A percentile compares a stretch with the other conserved stretches of the same genome.
Conservation (phyloP, 2,113 vertebrate genomes). For the Takifugu bimaculatus region DNA sequence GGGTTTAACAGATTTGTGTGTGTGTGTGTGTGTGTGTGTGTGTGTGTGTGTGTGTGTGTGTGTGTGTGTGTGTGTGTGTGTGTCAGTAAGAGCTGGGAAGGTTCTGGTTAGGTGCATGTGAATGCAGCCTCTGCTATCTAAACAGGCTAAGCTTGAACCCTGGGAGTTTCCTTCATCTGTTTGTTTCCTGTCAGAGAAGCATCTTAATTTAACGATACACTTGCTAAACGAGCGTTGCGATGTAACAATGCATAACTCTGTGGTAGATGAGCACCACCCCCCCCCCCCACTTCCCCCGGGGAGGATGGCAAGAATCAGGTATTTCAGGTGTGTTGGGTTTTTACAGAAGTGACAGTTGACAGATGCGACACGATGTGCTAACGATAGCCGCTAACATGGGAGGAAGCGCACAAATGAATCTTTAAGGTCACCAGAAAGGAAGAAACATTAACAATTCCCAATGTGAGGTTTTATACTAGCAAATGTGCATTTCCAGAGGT, state of each 20-base stretch:
- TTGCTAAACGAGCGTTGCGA: slow-evolving; percentile 39
- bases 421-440: neutral
- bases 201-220: slow-evolving; percentile 58
- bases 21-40: neutral
- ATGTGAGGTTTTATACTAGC: neutral
- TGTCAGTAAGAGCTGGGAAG: slow-evolving; percentile 43
- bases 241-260: slow-evolving; percentile 58
- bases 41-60: slow-evolving; percentile 13
- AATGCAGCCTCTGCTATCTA: slow-evolving; percentile 52
- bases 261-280: slow-evolving; percentile 51
- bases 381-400: slow-evolving; percentile 7
- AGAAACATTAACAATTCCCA: neutral
- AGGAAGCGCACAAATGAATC: neutral
- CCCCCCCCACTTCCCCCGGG: neutral
- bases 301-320: slow-evolving; percentile 49
- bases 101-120: slow-evolving; percentile 58
- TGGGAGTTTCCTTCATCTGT: slow-evolving; percentile 25
- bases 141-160: slow-evolving; percentile 47
- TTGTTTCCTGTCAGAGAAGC: slow-evolving; percentile 40
- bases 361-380: slow-evolving; percentile 9
- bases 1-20: neutral
- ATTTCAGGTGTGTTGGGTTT: slow-evolving; percentile 24
- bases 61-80: slow-evolving; percentile 21
- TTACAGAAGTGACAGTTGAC: slow-evolving; percentile 30
- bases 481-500: neutral